A percentile compares a stretch with the other conserved stretches of the same genome.
phyloP scores from a whole-genome alignment of 2,888 invertebrate species.

The Melanostoma mellinum region DNA sequence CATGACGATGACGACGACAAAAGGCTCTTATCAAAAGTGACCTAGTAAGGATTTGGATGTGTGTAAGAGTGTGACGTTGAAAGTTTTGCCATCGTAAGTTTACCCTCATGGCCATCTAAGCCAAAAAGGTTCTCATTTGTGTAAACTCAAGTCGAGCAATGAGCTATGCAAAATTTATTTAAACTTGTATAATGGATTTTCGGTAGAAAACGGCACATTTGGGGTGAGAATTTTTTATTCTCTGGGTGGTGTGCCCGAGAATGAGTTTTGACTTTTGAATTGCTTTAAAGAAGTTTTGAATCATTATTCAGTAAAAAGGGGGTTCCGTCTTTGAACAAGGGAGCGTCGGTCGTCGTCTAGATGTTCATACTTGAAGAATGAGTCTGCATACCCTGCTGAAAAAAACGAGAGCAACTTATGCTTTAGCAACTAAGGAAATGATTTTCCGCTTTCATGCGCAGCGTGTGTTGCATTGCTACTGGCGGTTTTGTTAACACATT shows the following conservation, averaged over 20 bases:
- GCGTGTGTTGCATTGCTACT: too few relatives aligned
- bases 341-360: too few relatives aligned
- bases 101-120: conserved; percentile 6
- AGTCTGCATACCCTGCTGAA: too few relatives aligned
- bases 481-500: too few relatives aligned
- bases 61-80: not conserved
- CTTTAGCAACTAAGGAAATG: too few relatives aligned
- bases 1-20: not conserved
- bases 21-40: conserved; percentile 14
- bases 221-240: not conserved
- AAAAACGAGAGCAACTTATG: too few relatives aligned
- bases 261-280: not conserved
- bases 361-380: too few relatives aligned
- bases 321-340: too few relatives aligned
- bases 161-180: not conserved
- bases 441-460: too few relatives aligned
- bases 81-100: not conserved
- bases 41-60: conserved; percentile 11
- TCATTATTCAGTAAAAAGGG: too few relatives aligned
- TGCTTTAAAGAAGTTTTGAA: too few relatives aligned
- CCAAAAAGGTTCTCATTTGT: conserved; percentile 13
- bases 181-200: conserved; percentile 5
- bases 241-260: not conserved
- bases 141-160: not conserved
- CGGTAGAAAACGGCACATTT: not conserved